Evolutionary conservation across 2,888 invertebrate species (phyloP), one percentile per base, ranked within the genome.

Genomic region (Mythimna pallens): DNA sequence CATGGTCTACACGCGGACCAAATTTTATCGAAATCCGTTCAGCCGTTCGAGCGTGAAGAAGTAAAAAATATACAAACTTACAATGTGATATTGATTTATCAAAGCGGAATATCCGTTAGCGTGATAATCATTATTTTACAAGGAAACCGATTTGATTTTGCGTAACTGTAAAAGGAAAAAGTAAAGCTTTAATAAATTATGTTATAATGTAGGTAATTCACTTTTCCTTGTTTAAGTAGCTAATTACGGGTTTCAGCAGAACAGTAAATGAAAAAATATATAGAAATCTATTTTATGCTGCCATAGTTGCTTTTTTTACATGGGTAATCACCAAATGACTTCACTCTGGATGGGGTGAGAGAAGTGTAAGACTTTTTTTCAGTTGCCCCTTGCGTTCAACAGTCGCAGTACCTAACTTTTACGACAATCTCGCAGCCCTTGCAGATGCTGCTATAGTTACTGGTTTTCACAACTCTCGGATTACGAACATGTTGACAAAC

Each of bases 171-270:
- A 30, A 54, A 34, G 9, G 20, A 36, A 36, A 64, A n/a, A 36
- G 10, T 17, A 58, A n/a, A 25, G 10, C 25, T 67, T 17, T 17
- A n/a, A 50, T 12, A 6, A 47, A 58, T 30, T n/a, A 12, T 30
- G 20, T 25, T 12, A 30, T 12, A 7, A 52, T 17, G 6, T 40
- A 34, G 8, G 36, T 47, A 12, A 17, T 52, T 7, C 20, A 25
- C 34, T 52, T 76, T 76, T 43, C 43, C 34, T 76, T 64, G 17
- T 36, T 10, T 54, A 43, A 9, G 12, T n/a, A 25, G 12, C 9
- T 57, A 47, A 22, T 14, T 22, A 50, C 2, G 55, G 20, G 50
- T 40, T 62, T 12, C 12, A 30, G 6, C 12, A 12, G 22, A 30
- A 22, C 20, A 34, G 10, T n/a, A 34, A 57, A 76, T 12, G 6